Percentiles rank a stretch among this genome's conserved stretches.
Evolutionary conservation across 2,888 invertebrate genomes (phyloP).

Genomic region (Heteropelma amictum): DNA sequence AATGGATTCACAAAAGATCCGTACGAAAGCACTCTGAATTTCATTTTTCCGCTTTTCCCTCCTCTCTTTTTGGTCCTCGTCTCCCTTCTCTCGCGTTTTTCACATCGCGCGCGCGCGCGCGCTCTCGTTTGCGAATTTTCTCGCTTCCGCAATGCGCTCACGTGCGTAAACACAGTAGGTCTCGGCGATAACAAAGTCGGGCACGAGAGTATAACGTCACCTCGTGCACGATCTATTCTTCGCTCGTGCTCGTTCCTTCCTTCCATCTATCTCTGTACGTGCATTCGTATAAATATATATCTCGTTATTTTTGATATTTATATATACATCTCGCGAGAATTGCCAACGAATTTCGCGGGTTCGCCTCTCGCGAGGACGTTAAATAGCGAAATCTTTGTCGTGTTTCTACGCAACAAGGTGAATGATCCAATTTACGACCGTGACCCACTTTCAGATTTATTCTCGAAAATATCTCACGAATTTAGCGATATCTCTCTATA

Average conservation of each 20-base stretch:
- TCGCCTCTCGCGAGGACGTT: not conserved
- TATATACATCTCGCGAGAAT: not conserved
- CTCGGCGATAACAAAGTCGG: conserved; percentile 38
- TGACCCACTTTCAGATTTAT: conserved; percentile 1
- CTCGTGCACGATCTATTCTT: not conserved
- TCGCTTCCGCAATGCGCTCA: conserved; percentile 45
- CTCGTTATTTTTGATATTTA: not conserved
- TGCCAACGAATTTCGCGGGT: not conserved
- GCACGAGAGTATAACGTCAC: conserved; percentile 10
- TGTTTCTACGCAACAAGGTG: not conserved
- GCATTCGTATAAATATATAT: no score
- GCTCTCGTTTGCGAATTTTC: conserved; percentile 14
- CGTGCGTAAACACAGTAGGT: conserved; percentile 41
- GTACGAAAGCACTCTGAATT: not conserved
- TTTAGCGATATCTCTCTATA: no score
- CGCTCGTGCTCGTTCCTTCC: not conserved
- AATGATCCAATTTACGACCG: conserved; percentile 9
- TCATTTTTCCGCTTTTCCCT: not conserved
- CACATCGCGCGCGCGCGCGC: not conserved
- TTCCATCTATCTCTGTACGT: not conserved
- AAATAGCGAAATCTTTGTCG: not conserved
- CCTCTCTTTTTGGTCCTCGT: not conserved
- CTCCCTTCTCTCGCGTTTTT: no score
- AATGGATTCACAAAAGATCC: no score
- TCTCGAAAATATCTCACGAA: not conserved